phyloP scores from a whole-genome alignment of 2,888 invertebrate genomes.

The Polydrusus cervinus region DNA sequence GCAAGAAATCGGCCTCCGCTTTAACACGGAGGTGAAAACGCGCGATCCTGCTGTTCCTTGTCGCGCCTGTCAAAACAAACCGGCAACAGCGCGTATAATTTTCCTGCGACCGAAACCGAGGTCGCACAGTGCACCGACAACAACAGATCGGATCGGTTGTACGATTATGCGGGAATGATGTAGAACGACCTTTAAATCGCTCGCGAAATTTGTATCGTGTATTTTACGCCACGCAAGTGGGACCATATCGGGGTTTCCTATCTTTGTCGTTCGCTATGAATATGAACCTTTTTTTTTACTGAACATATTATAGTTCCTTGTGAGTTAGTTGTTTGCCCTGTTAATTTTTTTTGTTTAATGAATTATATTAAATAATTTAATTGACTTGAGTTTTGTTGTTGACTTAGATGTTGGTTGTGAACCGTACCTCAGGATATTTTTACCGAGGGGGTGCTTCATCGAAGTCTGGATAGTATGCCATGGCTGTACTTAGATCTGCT shows the following conservation, averaged over 20 bases:
- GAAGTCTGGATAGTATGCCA: constrained; percentile 61
- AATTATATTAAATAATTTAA: neutral
- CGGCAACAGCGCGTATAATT: constrained; percentile 47
- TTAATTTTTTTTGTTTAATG: constrained; percentile 9
- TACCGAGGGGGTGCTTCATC: constrained; percentile 14
- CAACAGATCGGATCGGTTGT: constrained; percentile 33
- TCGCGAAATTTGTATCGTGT: constrained; percentile 36
- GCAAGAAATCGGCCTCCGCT: constrained; percentile 39
- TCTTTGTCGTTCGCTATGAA: constrained; percentile 41
- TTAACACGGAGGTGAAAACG: constrained; percentile 34
- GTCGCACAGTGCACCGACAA: constrained; percentile 51
- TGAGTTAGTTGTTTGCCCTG: neutral
- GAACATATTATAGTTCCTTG: constrained; percentile 5
- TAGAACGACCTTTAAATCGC: constrained; percentile 35
- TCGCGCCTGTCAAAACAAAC: constrained; percentile 49
- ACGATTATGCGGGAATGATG: constrained; percentile 23
- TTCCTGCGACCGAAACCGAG: constrained; percentile 50
- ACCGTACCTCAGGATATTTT: constrained; percentile 20
- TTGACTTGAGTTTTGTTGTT: constrained; percentile 32
- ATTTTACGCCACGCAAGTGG: constrained; percentile 28
- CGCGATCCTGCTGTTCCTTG: constrained; percentile 27
- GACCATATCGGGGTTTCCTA: constrained; percentile 32
- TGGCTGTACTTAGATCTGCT: constrained; percentile 71
- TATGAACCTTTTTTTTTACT: constrained; percentile 34
- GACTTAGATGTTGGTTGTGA: constrained; percentile 29